These are phyloP conservation scores for Sternotherus odoratus DNA, from an alignment of 2,797 vertebrate genomes.

Conservation along the genomic window DNA sequence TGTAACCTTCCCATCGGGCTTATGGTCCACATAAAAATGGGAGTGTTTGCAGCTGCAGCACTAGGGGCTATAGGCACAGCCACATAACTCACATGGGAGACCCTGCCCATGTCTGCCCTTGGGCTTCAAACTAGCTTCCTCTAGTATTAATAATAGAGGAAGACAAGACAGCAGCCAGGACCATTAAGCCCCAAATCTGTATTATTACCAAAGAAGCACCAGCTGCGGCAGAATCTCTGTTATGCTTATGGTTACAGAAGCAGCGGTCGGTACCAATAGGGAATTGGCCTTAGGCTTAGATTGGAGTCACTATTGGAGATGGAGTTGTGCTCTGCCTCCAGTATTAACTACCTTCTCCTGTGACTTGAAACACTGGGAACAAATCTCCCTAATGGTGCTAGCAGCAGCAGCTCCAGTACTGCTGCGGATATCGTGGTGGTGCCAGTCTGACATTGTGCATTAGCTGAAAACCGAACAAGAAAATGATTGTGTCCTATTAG, in stretches of 20 bases:
- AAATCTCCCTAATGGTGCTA: background rate
- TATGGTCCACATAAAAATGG: background rate
- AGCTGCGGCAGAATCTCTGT: background rate
- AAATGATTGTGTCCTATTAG: background rate
- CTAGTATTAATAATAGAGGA: background rate
- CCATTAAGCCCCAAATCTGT: background rate
- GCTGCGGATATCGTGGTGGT: background rate
- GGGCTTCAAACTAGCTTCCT: slow-evolving; percentile 11
- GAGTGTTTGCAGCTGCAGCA: slow-evolving; percentile 50
- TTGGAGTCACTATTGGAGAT: background rate
- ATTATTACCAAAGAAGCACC: background rate
- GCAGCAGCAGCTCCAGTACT: background rate
- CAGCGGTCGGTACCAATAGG: background rate
- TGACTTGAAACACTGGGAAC: background rate
- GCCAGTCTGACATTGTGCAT: background rate
- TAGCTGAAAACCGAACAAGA: background rate
- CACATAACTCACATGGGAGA: background rate
- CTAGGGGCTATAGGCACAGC: slow-evolving; percentile 35
- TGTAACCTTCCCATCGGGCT: background rate
- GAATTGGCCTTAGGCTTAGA: rapidly evolving
- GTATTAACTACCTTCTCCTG: background rate
- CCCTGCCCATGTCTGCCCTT: background rate
- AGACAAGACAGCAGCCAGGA: background rate
- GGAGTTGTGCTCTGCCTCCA: rapidly evolving
- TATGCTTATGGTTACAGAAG: rapidly evolving